These are phyloP conservation scores for Monarcha castaneiventris DNA, from an alignment of 2,113 vertebrate genomes.

Conservation along the genomic window DNA sequence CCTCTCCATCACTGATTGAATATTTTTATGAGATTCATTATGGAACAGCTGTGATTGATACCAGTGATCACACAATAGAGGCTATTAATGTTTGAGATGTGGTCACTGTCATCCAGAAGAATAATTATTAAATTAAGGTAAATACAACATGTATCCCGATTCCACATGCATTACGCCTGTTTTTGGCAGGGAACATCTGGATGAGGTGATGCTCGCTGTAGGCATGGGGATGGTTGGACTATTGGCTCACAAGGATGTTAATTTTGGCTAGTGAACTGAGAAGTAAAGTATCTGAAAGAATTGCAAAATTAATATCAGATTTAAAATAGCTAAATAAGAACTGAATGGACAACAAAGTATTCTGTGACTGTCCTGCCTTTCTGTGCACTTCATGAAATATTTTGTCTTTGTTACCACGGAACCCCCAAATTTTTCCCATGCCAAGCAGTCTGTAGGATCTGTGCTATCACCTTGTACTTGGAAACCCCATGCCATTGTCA, in stretches of 20 bases:
- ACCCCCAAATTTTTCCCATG: not conserved
- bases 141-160: not conserved
- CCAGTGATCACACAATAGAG: constrained; percentile 36
- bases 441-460: not conserved
- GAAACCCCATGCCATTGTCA: not conserved
- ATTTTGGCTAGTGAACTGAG: constrained; percentile 40
- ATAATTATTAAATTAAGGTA: constrained; percentile 63
- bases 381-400: not conserved
- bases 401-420: not conserved
- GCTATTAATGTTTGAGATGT: constrained; percentile 54
- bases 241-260: constrained; percentile 13
- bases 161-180: not conserved
- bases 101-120: constrained; percentile 57
- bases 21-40: constrained; percentile 64
- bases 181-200: constrained; percentile 23
- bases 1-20: constrained; percentile 61
- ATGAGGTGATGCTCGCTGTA: not conserved
- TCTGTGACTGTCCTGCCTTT: not conserved
- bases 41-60: constrained; percentile 63
- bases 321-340: not conserved
- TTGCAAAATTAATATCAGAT: constrained; percentile 5
- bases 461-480: not conserved
- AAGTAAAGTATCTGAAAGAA: not conserved
- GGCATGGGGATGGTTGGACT: not conserved
- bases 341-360: not conserved